These are phyloP conservation scores for Acanthosepion esculentum DNA, from an alignment of 2,888 invertebrate species.

Conservation along the genomic window DNA sequence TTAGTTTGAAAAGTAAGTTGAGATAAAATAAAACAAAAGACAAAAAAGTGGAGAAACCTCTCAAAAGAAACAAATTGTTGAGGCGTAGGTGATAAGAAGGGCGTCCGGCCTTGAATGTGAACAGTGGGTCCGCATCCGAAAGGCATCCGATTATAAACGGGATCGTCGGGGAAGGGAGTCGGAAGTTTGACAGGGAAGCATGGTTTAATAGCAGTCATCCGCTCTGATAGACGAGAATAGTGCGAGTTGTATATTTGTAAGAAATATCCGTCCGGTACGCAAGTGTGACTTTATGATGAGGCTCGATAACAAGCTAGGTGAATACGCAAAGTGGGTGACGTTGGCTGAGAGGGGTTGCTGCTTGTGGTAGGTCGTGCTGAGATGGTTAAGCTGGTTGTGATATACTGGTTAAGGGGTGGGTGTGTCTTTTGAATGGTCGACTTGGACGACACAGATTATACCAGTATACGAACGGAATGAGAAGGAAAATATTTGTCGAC, in stretches of 20 bases:
- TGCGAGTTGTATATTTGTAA: conserved; percentile 33
- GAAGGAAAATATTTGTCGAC: not conserved
- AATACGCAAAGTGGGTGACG: not conserved
- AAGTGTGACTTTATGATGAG: conserved; percentile 22
- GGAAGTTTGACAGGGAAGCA: not conserved
- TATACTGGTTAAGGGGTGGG: not conserved
- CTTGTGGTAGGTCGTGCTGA: not conserved
- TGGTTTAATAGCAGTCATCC: not conserved
- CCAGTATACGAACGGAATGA: not conserved
- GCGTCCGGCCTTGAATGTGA: not conserved
- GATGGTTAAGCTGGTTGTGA: not conserved
- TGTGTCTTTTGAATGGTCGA: not conserved
- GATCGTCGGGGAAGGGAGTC: not conserved
- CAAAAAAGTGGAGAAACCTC: not conserved
- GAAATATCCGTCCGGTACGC: conserved; percentile 8
- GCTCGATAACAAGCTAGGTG: conserved; percentile 33
- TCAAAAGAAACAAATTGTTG: not conserved
- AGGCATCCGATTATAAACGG: not conserved
- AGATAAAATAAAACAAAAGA: not conserved
- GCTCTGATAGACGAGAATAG: conserved; percentile 21
- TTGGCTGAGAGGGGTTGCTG: not conserved
- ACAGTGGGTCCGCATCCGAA: not conserved
- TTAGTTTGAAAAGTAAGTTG: not conserved
- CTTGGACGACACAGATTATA: not conserved
- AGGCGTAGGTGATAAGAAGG: not conserved